Evolutionary conservation across 2,113 vertebrate species (phyloP).

Genomic region (Macrotis lagotis): DNA sequence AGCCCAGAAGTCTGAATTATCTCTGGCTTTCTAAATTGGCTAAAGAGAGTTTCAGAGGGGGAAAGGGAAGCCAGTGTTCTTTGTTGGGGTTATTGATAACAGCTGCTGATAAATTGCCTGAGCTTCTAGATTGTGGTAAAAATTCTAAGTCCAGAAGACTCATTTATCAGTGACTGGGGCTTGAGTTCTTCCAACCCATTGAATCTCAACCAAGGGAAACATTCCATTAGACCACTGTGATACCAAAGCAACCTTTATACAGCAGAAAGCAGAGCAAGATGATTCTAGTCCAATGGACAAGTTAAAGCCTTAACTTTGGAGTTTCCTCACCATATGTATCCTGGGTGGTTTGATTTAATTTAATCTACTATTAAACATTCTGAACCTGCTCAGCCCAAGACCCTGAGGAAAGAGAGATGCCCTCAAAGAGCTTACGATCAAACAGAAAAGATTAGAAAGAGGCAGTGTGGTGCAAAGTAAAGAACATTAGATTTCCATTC

Average conservation of each 20-base stretch:
- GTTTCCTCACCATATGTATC: background rate
- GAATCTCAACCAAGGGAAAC: background rate
- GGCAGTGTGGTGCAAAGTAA: background rate
- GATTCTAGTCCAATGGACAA: background rate
- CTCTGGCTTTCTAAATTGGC: background rate
- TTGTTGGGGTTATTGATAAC: background rate
- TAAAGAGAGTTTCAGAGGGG: background rate
- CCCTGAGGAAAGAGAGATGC: background rate
- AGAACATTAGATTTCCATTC: background rate
- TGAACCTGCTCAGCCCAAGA: background rate
- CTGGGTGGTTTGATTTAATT: background rate
- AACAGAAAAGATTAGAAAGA: background rate
- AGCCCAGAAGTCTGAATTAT: background rate
- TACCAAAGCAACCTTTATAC: constrained; percentile 4
- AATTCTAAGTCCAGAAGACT: background rate
- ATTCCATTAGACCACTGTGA: background rate
- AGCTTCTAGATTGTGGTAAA: background rate
- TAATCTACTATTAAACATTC: background rate
- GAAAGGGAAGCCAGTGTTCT: background rate
- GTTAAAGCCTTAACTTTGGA: background rate
- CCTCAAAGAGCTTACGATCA: background rate
- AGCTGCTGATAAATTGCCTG: background rate
- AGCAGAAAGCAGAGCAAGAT: background rate
- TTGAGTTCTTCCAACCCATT: background rate
- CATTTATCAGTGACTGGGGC: background rate